Evolutionary conservation across 2,797 vertebrate species (phyloP), one percentile per base, ranked within the genome.

Genomic region (Caiman crocodilus): DNA sequence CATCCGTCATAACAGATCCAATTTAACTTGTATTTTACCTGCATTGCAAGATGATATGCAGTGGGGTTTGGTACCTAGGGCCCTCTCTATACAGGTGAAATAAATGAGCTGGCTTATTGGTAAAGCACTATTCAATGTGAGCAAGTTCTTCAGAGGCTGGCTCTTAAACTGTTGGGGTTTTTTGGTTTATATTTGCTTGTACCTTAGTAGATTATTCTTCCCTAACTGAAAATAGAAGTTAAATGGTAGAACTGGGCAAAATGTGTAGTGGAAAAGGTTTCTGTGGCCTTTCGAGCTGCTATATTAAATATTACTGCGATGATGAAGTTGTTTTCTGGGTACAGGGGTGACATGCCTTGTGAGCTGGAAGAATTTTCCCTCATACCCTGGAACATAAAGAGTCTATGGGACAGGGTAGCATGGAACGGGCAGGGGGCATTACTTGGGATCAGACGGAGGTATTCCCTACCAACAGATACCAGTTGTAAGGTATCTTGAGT

Each of bases 381-480:
- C 21, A 25, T 35, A 23, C 12, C 35, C 35, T 12, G 42, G 7
- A 71, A 35, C 25, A 71, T 20, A 35, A 23, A 21, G 32, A 71
- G 42, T 71, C 25, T 42, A 7, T 71, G 67, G 10, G 32, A 35
- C 12, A 71, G 32, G 32, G 21, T 42, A 71, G 32, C 32, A 13
- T 35, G 13, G 9, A 25, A 23, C 23, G 21, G 32, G 13, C 16
- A 50, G 42, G 9, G 42, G 59, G 13, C 7, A 15, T 65, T 76
- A 0, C 0, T 18, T 61, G 2, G 18, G 13, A 57, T 4, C 67
- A 23, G 21, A 18, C 1, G 5, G 14, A 57, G 56, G 21, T 59
- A 23, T 82, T 32, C 60, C 32, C 14, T 14, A 6, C 32, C 32
- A 71, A 5, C 67, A 71, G 42, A 71, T 71, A 23, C 65, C 26